These are phyloP conservation scores for Perizoma affinitatum DNA, from an alignment of 2,888 invertebrate genomes.

Conservation along the genomic window DNA sequence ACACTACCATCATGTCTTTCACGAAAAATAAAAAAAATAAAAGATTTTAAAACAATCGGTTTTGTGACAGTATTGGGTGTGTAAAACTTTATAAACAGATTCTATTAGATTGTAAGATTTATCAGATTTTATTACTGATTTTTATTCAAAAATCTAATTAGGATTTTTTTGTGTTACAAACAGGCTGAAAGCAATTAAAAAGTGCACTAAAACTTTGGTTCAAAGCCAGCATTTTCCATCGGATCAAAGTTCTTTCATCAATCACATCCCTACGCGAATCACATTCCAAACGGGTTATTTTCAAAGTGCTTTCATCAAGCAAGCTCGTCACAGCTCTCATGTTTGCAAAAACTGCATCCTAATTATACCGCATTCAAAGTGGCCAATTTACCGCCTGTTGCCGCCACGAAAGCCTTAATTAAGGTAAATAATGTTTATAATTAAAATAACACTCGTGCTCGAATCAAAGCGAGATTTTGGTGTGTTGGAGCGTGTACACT, in stretches of 20 bases:
- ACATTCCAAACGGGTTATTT: conserved; percentile 59
- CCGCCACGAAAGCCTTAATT: conserved; percentile 70
- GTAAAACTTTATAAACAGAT: no score
- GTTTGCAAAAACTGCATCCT: conserved; percentile 70
- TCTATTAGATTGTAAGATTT: no score
- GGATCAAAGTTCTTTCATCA: conserved; percentile 32
- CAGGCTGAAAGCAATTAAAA: background rate
- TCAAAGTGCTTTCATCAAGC: conserved; percentile 49
- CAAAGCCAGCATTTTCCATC: background rate
- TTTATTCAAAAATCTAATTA: no score
- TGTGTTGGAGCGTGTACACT: conserved; percentile 69
- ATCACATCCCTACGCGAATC: conserved; percentile 43
- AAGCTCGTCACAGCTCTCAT: conserved; percentile 30
- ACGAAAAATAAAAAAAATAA: no score
- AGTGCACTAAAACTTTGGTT: background rate
- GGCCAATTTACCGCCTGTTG: conserved; percentile 71
- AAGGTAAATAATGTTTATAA: conserved; percentile 83
- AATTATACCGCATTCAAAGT: conserved; percentile 73
- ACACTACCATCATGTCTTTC: no score
- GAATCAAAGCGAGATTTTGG: conserved; percentile 72
- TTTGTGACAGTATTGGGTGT: no score
- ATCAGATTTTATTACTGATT: no score
- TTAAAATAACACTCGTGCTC: conserved; percentile 78
- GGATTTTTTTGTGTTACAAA: no score
- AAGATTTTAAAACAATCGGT: no score